Conservation (phyloP, 2,113 vertebrate genomes). For the Ophiodon elongatus region DNA sequence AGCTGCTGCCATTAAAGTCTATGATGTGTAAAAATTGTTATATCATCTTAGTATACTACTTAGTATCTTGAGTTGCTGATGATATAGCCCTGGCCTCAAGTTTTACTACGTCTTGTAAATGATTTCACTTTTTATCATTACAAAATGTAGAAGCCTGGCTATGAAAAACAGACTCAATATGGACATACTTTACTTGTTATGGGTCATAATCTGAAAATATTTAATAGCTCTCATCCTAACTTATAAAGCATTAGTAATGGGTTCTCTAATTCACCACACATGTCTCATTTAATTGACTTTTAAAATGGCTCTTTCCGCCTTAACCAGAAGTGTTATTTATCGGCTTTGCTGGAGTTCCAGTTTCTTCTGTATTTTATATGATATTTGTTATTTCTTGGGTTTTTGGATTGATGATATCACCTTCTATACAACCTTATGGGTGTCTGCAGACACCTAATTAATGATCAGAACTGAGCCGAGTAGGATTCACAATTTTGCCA, state of each 20-base stretch:
- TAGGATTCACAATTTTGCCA: neutral
- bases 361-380: conserved; percentile 1
- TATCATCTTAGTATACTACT: neutral
- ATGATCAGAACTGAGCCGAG: too few relatives aligned
- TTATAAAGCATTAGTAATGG: neutral
- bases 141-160: conserved; percentile 1
- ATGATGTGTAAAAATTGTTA: neutral
- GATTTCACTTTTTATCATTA: conserved; percentile 1
- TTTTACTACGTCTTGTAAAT: conserved; percentile 4
- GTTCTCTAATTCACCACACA: conserved; percentile 11
- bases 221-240: conserved; percentile 17
- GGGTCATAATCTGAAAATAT: conserved; percentile 28
- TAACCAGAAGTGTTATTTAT: conserved; percentile 23
- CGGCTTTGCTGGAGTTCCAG: conserved; percentile 14
- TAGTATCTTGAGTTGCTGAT: neutral
- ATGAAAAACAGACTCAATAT: neutral
- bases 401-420: conserved; percentile 26
- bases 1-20: neutral
- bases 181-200: neutral
- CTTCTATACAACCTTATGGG: conserved; percentile 19
- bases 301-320: neutral
- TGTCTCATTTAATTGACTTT: conserved; percentile 4
- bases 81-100: neutral
- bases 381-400: conserved; percentile 36
- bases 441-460: neutral